These are phyloP conservation scores for Argyra leucocephala DNA, from an alignment of 2,888 invertebrate species.

Conservation along the genomic window DNA sequence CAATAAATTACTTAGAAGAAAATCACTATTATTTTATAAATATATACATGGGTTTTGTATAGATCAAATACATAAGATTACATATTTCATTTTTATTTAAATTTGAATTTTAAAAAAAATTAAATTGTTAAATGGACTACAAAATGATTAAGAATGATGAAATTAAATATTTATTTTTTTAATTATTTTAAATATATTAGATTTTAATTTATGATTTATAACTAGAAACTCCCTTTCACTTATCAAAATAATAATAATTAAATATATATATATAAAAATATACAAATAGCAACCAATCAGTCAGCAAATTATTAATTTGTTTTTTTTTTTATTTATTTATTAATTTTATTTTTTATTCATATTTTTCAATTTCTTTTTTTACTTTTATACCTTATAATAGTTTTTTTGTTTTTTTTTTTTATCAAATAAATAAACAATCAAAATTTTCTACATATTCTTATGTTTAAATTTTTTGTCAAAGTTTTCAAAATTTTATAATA, in stretches of 20 bases:
- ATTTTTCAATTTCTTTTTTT: background rate
- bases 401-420: background rate
- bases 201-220: too few relatives aligned
- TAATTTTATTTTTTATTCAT: background rate
- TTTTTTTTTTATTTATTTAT: background rate
- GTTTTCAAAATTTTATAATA: background rate
- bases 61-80: background rate
- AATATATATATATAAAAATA: constrained; percentile 1
- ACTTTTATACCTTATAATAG: background rate
- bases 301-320: background rate
- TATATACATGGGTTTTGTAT: background rate
- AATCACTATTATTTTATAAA: background rate
- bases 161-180: background rate
- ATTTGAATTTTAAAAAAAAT: background rate
- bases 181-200: background rate
- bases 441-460: background rate
- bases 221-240: background rate
- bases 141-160: background rate
- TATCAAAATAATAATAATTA: background rate
- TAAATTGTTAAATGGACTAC: background rate
- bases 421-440: background rate
- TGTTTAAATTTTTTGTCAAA: background rate
- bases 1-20: background rate
- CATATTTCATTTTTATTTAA: background rate
- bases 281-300: constrained; percentile 3